Percentiles rank a stretch among this genome's conserved stretches.
These are phyloP conservation scores for Nipponia nippon DNA, from an alignment of 2,113 vertebrate genomes.

Conservation along the genomic window DNA sequence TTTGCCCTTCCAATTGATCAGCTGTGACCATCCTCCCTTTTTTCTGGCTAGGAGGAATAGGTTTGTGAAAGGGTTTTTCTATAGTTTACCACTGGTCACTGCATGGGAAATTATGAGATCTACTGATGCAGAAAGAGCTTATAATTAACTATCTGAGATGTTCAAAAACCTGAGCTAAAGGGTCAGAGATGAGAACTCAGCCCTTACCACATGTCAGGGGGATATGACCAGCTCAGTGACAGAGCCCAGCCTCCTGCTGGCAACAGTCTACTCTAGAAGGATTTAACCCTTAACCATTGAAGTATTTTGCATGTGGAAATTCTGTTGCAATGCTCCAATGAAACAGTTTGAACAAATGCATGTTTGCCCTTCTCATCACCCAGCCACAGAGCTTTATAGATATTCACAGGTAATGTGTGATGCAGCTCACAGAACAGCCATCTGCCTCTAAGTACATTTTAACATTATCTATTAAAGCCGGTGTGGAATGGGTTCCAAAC, in stretches of 20 bases:
- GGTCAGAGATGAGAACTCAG: neutral
- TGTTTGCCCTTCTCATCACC: neutral
- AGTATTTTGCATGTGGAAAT: neutral
- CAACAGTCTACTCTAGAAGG: neutral
- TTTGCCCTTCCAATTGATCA: neutral
- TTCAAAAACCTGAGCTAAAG: neutral
- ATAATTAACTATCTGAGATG: constrained; percentile 19
- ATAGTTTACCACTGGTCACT: neutral
- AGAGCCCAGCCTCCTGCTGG: neutral
- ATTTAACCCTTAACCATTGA: neutral
- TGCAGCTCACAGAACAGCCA: neutral
- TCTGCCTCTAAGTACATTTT: neutral
- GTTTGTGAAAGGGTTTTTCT: neutral
- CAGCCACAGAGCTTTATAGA: neutral
- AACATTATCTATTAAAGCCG: neutral
- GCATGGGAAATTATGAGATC: neutral
- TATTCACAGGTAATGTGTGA: neutral
- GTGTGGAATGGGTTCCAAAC: neutral
- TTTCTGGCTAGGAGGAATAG: neutral
- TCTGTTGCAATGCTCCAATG: neutral
- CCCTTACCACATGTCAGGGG: neutral
- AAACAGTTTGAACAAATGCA: neutral
- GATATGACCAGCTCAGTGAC: neutral
- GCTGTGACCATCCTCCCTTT: neutral
- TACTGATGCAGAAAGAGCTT: constrained; percentile 4